Evolutionary conservation across 2,888 invertebrate species (phyloP).

Genomic region (Isoperla grammatica): DNA sequence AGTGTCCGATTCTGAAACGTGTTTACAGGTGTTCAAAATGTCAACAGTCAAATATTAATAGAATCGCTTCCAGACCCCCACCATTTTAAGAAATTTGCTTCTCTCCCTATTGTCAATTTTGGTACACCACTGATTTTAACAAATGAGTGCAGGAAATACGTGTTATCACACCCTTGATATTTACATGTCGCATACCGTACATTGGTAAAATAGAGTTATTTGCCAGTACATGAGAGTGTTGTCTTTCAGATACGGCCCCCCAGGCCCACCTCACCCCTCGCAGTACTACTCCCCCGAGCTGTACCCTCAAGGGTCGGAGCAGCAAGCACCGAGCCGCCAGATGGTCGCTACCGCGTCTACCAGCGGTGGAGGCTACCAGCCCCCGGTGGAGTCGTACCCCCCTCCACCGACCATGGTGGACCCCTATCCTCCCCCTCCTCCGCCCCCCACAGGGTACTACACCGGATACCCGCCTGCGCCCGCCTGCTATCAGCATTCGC

Average conservation of each 20-base stretch:
- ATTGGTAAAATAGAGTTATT: too few relatives aligned
- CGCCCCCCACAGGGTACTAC: conserved; percentile 38
- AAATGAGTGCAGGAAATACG: too few relatives aligned
- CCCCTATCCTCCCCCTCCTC: conserved; percentile 26
- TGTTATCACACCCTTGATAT: too few relatives aligned
- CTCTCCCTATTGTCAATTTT: too few relatives aligned
- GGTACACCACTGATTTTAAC: too few relatives aligned
- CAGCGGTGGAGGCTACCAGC: conserved; percentile 35
- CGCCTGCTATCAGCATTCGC: conserved; percentile 53
- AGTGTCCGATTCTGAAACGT: too few relatives aligned
- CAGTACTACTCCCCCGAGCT: conserved; percentile 28
- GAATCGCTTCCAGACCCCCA: too few relatives aligned
- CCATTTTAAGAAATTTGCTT: too few relatives aligned
- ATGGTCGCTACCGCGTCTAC: conserved; percentile 42
- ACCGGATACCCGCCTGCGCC: conserved; percentile 47
- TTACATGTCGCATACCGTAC: too few relatives aligned
- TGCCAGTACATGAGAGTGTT: too few relatives aligned
- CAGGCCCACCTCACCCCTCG: conserved; percentile 47
- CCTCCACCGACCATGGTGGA: conserved; percentile 34
- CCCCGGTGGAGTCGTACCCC: conserved; percentile 42
- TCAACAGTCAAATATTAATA: too few relatives aligned
- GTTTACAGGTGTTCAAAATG: too few relatives aligned
- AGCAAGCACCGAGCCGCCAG: conserved; percentile 51
- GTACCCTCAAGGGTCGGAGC: conserved; percentile 44
- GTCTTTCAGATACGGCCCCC: conserved; percentile 21